phyloP scores from a whole-genome alignment of 2,797 vertebrate genomes.

The Pygocentrus nattereri region DNA sequence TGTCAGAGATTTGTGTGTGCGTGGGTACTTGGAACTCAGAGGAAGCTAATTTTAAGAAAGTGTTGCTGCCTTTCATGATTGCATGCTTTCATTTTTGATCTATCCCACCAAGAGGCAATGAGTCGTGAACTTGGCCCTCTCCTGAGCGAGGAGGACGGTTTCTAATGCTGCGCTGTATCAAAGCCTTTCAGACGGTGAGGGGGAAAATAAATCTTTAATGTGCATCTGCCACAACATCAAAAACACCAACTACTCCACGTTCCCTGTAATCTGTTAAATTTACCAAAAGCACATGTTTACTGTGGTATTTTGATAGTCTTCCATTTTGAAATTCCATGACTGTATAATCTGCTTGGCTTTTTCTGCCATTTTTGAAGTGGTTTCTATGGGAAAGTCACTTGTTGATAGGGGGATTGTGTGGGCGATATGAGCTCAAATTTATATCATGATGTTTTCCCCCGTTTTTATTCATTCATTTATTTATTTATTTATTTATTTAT shows the following conservation, averaged over 20 bases:
- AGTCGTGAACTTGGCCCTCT: slow-evolving; percentile 16
- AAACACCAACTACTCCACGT: slow-evolving; percentile 5
- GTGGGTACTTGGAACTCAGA: not conserved
- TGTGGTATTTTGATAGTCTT: slow-evolving; percentile 50
- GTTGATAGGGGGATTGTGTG: not conserved
- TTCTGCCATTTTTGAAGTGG: slow-evolving; percentile 6
- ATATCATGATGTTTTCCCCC: too few relatives aligned
- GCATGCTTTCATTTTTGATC: slow-evolving; percentile 25
- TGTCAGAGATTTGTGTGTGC: not conserved
- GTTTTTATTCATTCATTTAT: too few relatives aligned
- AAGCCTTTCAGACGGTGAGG: slow-evolving; percentile 31
- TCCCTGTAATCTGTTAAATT: slow-evolving; percentile 56
- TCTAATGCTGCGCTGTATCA: slow-evolving; percentile 45
- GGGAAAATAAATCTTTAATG: slow-evolving; percentile 31
- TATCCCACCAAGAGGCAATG: slow-evolving; percentile 25
- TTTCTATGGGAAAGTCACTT: not conserved
- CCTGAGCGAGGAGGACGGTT: slow-evolving; percentile 16
- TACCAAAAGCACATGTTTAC: slow-evolving; percentile 41
- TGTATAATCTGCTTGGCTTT: slow-evolving; percentile 33
- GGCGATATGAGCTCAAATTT: too few relatives aligned
- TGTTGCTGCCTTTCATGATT: slow-evolving; percentile 2
- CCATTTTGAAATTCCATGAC: slow-evolving; percentile 35
- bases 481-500: not conserved
- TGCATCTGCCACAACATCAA: slow-evolving; percentile 52
- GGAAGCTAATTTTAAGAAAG: slow-evolving; percentile 21